phyloP scores from a whole-genome alignment of 2,797 vertebrate genomes.

The Sebastes matsubarae region DNA sequence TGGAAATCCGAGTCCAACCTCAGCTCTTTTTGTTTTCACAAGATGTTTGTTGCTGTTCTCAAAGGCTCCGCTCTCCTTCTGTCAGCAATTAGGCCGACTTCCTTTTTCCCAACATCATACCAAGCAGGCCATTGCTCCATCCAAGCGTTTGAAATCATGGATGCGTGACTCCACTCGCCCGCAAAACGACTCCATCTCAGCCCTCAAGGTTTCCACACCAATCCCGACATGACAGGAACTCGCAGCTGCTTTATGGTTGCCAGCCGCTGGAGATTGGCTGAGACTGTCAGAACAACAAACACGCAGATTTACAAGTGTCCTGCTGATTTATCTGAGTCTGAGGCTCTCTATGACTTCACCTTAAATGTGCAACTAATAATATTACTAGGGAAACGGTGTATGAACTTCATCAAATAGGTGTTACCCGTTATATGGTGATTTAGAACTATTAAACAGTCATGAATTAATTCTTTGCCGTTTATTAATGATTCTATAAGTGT shows the following conservation, averaged over 20 bases:
- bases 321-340: conserved; percentile 12
- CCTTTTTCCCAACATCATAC: conserved; percentile 40
- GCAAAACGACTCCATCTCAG: conserved; percentile 59
- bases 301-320: conserved; percentile 5
- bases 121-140: conserved; percentile 55
- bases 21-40: conserved; percentile 38
- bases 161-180: conserved; percentile 71
- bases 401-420: neutral
- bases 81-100: conserved; percentile 63
- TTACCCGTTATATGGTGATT: neutral
- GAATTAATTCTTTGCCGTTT: too few relatives aligned
- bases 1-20: neutral
- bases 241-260: conserved; percentile 72
- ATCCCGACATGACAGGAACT: conserved; percentile 70
- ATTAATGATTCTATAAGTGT: too few relatives aligned
- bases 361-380: neutral
- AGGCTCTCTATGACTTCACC: neutral
- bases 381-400: neutral
- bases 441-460: too few relatives aligned
- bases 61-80: conserved; percentile 51
- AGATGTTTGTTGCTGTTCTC: conserved; percentile 50
- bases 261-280: conserved; percentile 40
- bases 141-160: conserved; percentile 67
- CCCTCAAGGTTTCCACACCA: conserved; percentile 72
- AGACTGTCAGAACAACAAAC: conserved; percentile 39